phyloP scores from a whole-genome alignment of 2,113 vertebrate genomes.

The Lampris megalopsis region DNA sequence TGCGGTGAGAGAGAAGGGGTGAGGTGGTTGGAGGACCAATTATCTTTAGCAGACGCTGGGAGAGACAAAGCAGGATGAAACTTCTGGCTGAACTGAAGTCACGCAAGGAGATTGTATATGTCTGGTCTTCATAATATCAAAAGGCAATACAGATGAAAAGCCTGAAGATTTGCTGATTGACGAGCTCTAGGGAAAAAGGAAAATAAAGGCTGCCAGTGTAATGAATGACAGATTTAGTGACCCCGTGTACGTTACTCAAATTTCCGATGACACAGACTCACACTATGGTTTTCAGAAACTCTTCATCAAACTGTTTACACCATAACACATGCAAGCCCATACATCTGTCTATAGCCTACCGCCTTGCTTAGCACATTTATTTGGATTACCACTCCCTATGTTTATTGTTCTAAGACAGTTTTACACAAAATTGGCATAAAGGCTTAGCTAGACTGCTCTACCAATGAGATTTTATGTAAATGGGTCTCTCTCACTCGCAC shows the following conservation, averaged over 20 bases:
- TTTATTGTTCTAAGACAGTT: background rate
- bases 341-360: background rate
- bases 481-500: constrained; percentile 7
- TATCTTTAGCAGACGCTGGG: constrained; percentile 45
- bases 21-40: constrained; percentile 8
- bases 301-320: constrained; percentile 28
- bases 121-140: constrained; percentile 37
- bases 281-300: background rate
- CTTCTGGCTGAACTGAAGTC: constrained; percentile 34
- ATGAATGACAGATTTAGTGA: background rate
- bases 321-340: constrained; percentile 5
- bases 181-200: constrained; percentile 25
- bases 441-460: constrained; percentile 30
- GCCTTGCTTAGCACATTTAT: background rate
- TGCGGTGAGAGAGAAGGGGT: background rate
- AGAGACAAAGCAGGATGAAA: constrained; percentile 21
- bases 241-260: background rate
- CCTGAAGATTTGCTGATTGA: constrained; percentile 31
- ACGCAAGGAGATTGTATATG: constrained; percentile 30
- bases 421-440: constrained; percentile 28
- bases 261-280: constrained; percentile 14
- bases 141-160: constrained; percentile 42
- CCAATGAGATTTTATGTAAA: constrained; percentile 15
- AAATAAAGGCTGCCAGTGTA: constrained; percentile 54
- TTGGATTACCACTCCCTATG: background rate